Percentiles rank a stretch among this genome's conserved stretches.
phyloP scores from a whole-genome alignment of 2,797 vertebrate species.

The Agapornis canus region DNA sequence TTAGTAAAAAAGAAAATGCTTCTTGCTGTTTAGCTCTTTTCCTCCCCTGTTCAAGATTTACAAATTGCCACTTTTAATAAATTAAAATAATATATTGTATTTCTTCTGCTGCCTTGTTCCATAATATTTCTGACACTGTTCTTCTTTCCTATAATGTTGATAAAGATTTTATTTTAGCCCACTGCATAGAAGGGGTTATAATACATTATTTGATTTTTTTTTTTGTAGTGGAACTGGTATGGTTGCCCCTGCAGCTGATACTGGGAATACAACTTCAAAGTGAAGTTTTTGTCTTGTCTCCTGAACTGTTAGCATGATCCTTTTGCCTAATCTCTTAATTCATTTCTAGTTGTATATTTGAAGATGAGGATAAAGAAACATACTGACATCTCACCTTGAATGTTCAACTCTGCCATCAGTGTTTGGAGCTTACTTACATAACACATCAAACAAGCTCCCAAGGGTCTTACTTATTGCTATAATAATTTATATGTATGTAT shows the following conservation, averaged over 20 bases:
- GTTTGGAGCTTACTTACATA: neutral
- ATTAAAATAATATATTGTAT: neutral
- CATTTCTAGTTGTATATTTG: neutral
- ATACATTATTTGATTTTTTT: neutral
- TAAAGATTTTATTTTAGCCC: neutral
- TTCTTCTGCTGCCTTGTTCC: neutral
- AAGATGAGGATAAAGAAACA: neutral
- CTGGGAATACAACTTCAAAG: neutral
- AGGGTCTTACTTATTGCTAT: neutral
- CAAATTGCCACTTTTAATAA: neutral
- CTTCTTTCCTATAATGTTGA: neutral
- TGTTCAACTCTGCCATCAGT: neutral
- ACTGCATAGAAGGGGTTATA: rapidly evolving
- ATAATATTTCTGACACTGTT: neutral
- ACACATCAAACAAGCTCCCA: neutral
- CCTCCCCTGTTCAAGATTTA: neutral
- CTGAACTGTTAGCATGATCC: neutral
- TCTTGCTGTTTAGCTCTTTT: neutral
- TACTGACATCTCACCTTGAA: neutral
- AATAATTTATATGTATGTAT: neutral
- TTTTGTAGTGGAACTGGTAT: rapidly evolving
- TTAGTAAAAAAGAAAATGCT: neutral
- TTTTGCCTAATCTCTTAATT: neutral
- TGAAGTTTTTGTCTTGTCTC: neutral
- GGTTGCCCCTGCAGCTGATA: neutral